These are phyloP conservation scores for Drosophila fungiperda DNA, from an alignment of 2,888 invertebrate genomes.

Conservation along the genomic window DNA sequence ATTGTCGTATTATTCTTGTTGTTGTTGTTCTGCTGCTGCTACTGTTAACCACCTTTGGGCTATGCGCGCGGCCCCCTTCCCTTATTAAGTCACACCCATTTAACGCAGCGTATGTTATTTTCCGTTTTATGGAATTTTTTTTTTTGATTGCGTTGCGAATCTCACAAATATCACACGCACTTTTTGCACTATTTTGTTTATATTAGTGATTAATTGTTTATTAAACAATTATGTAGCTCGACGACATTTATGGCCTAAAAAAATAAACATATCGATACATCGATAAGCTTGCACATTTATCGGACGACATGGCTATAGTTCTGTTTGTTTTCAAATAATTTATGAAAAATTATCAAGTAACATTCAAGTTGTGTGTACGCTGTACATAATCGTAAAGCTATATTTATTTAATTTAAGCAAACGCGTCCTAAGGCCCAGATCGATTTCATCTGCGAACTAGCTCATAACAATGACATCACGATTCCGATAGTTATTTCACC, in stretches of 20 bases:
- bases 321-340: neutral
- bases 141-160: slow-evolving; percentile 79
- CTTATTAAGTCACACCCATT: slow-evolving; percentile 6
- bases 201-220: slow-evolving; percentile 79
- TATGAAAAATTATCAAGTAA: too few relatives aligned
- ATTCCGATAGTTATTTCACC: slow-evolving; percentile 40
- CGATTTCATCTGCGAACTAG: slow-evolving; percentile 34
- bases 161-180: too few relatives aligned
- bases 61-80: slow-evolving; percentile 40
- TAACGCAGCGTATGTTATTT: slow-evolving; percentile 67
- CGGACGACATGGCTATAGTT: slow-evolving; percentile 16
- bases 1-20: slow-evolving; percentile 47
- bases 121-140: slow-evolving; percentile 55
- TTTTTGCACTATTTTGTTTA: slow-evolving; percentile 71
- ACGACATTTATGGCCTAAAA: slow-evolving; percentile 56
- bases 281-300: slow-evolving; percentile 34
- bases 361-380: neutral
- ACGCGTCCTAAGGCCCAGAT: neutral
- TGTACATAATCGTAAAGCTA: neutral
- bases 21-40: slow-evolving; percentile 41
- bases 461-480: slow-evolving; percentile 52
- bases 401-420: neutral
- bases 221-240: slow-evolving; percentile 76
- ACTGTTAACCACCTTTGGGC: slow-evolving; percentile 65
- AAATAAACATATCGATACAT: slow-evolving; percentile 51